Conservation (phyloP, 1,140 invertebrate species). For the Delia radicum region DNA sequence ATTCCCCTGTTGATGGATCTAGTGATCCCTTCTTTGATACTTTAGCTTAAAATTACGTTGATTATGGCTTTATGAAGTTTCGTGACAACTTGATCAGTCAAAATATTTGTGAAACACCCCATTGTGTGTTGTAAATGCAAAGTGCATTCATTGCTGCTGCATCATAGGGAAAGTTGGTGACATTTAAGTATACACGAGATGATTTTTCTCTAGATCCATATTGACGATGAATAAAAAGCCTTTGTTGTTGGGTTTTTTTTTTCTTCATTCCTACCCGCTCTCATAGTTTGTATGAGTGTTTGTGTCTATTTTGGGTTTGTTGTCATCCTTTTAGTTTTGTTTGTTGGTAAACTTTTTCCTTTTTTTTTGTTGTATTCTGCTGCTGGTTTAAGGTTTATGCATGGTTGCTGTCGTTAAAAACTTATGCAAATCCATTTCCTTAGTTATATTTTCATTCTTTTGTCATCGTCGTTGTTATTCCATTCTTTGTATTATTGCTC, state of each 20-base stretch:
- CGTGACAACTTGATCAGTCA: too few relatives aligned
- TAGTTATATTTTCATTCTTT: background rate
- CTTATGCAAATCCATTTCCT: constrained; percentile 21
- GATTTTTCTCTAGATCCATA: background rate
- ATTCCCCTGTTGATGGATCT: too few relatives aligned
- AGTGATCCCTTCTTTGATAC: too few relatives aligned
- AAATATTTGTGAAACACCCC: too few relatives aligned
- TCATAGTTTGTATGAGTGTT: background rate
- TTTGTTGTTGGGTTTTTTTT: background rate
- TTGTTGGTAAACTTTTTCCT: background rate
- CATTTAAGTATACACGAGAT: constrained; percentile 3
- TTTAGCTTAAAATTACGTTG: too few relatives aligned
- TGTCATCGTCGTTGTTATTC: background rate
- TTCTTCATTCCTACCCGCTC: background rate
- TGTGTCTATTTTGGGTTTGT: background rate
- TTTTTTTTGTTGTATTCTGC: background rate
- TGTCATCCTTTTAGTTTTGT: background rate
- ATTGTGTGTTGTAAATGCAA: background rate
- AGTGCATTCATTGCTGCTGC: background rate
- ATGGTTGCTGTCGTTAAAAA: constrained; percentile 7
- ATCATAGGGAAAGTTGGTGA: background rate
- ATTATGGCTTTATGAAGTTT: too few relatives aligned
- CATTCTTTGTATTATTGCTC: background rate
- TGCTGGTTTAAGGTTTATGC: background rate
- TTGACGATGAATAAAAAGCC: background rate